Conservation (phyloP, 2,888 invertebrate species). For the Xanthia icteritia region DNA sequence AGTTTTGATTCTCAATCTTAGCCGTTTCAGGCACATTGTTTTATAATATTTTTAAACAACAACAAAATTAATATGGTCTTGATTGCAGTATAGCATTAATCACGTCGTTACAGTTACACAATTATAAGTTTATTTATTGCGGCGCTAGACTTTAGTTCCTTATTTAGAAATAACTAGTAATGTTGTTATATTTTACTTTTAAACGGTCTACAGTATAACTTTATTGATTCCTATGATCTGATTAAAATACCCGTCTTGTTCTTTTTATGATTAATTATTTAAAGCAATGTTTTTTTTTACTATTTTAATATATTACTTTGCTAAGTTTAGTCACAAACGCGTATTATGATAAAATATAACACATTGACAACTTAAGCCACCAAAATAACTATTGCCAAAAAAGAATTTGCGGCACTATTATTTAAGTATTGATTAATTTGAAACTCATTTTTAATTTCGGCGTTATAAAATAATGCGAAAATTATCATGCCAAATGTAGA, state of each 20-base stretch:
- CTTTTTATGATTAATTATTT: constrained; percentile 1
- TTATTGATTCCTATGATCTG: constrained; percentile 20
- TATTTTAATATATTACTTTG: not conserved
- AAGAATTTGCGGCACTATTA: too few relatives aligned
- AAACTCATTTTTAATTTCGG: too few relatives aligned
- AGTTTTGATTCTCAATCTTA: not conserved
- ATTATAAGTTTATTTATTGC: constrained; percentile 30
- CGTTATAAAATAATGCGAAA: not conserved
- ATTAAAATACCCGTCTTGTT: constrained; percentile 16
- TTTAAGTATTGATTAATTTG: too few relatives aligned
- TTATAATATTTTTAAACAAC: not conserved
- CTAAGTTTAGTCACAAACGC: not conserved
- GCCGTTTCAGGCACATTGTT: not conserved
- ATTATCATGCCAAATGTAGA: not conserved
- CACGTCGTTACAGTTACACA: constrained; percentile 2
- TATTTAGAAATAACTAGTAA: constrained; percentile 34
- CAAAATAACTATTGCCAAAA: not conserved
- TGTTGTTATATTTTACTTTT: constrained; percentile 22
- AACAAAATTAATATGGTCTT: not conserved
- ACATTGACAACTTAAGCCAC: not conserved
- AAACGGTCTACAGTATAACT: constrained; percentile 11
- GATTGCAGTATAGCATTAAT: constrained; percentile 14
- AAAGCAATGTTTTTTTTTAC: too few relatives aligned
- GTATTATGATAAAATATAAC: not conserved
- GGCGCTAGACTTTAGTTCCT: constrained; percentile 34